Conservation (phyloP, 2,113 vertebrate species). For the Platichthys flesus region DNA sequence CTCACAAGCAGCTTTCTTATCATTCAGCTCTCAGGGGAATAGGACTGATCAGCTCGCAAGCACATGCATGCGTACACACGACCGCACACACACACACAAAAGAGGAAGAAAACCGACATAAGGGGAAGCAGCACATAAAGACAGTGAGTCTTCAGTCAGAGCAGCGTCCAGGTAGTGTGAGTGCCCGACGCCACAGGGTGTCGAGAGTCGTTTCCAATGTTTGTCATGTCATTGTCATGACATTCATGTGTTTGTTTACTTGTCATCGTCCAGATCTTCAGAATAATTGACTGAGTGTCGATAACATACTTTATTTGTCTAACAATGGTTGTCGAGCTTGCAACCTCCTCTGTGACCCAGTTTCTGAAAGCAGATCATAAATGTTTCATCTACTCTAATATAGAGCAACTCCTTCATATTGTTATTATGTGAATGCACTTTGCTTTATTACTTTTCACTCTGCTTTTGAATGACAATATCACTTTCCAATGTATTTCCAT, state of each 20-base stretch:
- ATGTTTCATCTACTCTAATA: constrained; percentile 12
- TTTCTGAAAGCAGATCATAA: constrained; percentile 25
- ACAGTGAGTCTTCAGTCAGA: no score
- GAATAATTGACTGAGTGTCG: no score
- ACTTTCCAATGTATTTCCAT: background rate
- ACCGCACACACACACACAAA: background rate
- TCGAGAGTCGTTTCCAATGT: background rate
- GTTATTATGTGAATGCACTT: constrained; percentile 20
- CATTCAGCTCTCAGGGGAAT: constrained; percentile 9
- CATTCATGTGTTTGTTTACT: background rate
- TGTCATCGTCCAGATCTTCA: no score
- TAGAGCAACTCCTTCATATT: constrained; percentile 9
- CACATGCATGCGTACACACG: background rate
- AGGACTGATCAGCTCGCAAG: constrained; percentile 5
- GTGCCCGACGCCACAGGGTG: no score
- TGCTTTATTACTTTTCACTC: constrained; percentile 3
- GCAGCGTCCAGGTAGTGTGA: no score
- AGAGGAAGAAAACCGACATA: background rate
- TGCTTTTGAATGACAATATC: background rate
- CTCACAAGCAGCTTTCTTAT: background rate
- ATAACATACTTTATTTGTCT: background rate
- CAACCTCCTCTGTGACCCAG: constrained; percentile 22
- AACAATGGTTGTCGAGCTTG: background rate
- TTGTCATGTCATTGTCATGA: background rate
- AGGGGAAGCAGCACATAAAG: background rate